These are phyloP conservation scores for Achatina immaculata DNA, from an alignment of 1,140 invertebrate genomes.

Conservation along the genomic window DNA sequence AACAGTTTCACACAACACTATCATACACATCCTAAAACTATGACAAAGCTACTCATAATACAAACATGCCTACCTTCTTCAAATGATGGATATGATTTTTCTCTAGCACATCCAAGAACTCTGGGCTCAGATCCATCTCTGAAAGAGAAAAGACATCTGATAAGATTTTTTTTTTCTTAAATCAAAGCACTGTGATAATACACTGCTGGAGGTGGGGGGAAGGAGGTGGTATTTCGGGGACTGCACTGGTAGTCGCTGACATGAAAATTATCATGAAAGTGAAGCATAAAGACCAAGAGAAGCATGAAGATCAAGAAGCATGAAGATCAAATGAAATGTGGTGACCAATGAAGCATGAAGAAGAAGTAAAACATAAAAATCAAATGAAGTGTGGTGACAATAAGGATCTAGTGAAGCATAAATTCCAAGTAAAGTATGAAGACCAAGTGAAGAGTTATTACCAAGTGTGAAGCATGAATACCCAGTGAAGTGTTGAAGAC, in stretches of 20 bases:
- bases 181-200: not conserved
- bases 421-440: no score
- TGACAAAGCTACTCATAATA: no score
- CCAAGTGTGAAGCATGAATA: no score
- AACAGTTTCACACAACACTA: no score
- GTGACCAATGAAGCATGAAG: no score
- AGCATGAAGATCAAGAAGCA: not conserved
- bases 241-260: not conserved
- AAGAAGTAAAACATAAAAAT: no score
- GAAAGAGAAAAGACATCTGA: not conserved
- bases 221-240: not conserved
- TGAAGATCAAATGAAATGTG: no score
- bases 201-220: not conserved
- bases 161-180: not conserved
- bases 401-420: no score
- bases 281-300: not conserved
- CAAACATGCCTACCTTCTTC: slow-evolving; percentile 30
- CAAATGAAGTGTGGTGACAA: no score
- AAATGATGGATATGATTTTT: not conserved
- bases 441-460: no score
- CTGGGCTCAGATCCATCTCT: slow-evolving; percentile 2
- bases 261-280: not conserved
- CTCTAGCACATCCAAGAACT: not conserved
- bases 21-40: no score
- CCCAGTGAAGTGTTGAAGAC: no score